Base-by-base conservation (phyloP, 92 coral and sea anemone species). In the Parazoanthus atlanticus region DNA sequence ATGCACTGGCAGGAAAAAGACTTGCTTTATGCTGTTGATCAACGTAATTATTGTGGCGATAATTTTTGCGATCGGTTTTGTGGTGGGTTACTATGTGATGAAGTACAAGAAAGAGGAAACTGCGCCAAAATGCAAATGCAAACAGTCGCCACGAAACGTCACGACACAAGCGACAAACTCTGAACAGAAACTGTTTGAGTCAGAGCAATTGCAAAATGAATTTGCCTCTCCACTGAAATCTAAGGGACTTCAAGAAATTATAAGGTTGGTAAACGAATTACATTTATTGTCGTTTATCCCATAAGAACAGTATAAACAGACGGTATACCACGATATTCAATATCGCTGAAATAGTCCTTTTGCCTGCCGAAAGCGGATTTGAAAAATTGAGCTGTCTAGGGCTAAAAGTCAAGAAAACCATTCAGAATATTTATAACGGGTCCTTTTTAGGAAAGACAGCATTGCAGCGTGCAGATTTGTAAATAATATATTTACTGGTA, bases 81-180 rank as follows among this genome's bases (percentile, higher is more conserved):
- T 84, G 2, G 87, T 84, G 3, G 87, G 87, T 15, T 84, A 84
- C 64, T 84, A 84, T 8, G 87, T 84, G 40, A 84, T 84, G 87
- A 84, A 84, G 65, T 70, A 84, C 46, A 70, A 84, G 38, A 70
- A 49, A 4, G 87, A 84, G 19, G 87, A 84, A 43, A 28, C 28
- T 32, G 15, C 84, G 31, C 76, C 52, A 17, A 71, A 71, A 17
- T 70, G 87, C 66, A 46, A 84, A 8, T 84, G 87, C 43, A 84
- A 69, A 13, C 56, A 66, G 17, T 29, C 86, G 17, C 65, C 67
- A 17, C 78, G 19, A 11, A 83, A 84, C 79, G 87, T 84, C 65
- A 84, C 87, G n/a, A 71, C 13, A 3, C 66, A 33, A 43, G 17
- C 61, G 32, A 65, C 78, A 41, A 43, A 23, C 76, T 84, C 79